Evolutionary conservation across 2,888 invertebrate species (phyloP).

Genomic region (Ametastegia equiseti): DNA sequence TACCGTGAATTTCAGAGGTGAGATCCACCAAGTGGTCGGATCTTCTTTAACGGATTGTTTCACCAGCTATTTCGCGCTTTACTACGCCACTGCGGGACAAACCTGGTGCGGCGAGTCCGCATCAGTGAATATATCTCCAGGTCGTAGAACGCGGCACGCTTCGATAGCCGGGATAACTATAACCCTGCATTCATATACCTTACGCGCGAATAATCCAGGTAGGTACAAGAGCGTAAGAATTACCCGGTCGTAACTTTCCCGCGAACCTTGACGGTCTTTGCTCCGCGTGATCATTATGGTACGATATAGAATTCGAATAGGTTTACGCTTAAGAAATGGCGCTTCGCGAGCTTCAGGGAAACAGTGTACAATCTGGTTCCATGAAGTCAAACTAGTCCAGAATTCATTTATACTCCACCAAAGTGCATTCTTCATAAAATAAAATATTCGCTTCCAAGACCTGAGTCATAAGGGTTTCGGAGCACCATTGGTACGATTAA

Average conservation of each 20-base stretch:
- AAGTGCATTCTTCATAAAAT: too few relatives aligned
- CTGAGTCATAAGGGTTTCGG: too few relatives aligned
- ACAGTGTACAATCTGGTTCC: too few relatives aligned
- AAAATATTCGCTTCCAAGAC: too few relatives aligned
- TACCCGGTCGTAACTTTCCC: slow-evolving; percentile 24
- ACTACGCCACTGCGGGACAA: slow-evolving; percentile 4
- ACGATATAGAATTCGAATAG: background rate
- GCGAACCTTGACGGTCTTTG: slow-evolving; percentile 33
- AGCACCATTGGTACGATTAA: too few relatives aligned
- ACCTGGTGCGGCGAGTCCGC: background rate
- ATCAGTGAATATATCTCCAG: slow-evolving; percentile 31
- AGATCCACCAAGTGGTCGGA: background rate
- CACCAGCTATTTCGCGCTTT: background rate
- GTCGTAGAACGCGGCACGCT: slow-evolving; percentile 39
- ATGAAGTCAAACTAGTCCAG: too few relatives aligned
- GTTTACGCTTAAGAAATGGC: background rate
- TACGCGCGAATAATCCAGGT: slow-evolving; percentile 10
- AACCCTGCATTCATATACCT: background rate
- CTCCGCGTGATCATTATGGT: slow-evolving; percentile 3
- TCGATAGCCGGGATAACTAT: slow-evolving; percentile 37
- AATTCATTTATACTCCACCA: too few relatives aligned
- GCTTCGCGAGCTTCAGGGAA: background rate
- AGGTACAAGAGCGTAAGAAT: slow-evolving; percentile 17
- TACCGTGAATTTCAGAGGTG: slow-evolving; percentile 12
- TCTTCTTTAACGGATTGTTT: slow-evolving; percentile 7